phyloP scores from a whole-genome alignment of 2,113 vertebrate genomes.

The Alligator sinensis region DNA sequence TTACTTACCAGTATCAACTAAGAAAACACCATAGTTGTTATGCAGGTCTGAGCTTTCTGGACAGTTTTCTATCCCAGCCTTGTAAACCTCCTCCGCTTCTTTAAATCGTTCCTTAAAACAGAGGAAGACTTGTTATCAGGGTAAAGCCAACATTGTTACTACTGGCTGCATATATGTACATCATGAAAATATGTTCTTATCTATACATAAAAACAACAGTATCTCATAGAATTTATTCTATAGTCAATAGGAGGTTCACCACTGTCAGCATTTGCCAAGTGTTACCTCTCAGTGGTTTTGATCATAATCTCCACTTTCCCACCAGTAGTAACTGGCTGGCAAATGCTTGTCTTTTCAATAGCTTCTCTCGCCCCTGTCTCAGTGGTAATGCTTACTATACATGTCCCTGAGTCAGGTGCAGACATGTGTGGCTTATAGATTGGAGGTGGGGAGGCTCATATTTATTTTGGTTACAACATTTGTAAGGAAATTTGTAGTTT shows the following conservation, averaged over 20 bases:
- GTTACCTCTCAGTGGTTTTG: neutral
- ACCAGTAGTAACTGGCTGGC: neutral
- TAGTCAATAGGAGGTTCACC: neutral
- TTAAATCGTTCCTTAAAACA: constrained; percentile 85
- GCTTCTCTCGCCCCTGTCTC: neutral
- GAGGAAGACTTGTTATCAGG: neutral
- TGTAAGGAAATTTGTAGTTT: neutral
- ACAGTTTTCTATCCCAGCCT: constrained; percentile 90
- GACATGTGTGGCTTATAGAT: no score
- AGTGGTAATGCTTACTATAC: no score
- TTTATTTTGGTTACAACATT: neutral
- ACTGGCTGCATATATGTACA: neutral
- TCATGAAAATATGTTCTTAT: neutral
- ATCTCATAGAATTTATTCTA: no score
- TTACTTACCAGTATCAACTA: constrained; percentile 92
- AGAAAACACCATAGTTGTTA: constrained; percentile 96
- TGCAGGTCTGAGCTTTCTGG: constrained; percentile 95
- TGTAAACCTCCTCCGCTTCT: constrained; percentile 91
- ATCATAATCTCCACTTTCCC: neutral
- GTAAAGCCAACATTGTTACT: neutral
- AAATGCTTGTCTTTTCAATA: neutral
- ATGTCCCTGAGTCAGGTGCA: no score
- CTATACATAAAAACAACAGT: no score
- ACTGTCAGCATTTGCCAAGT: neutral
- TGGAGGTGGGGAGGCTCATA: accelerated